phyloP scores from a whole-genome alignment of 2,888 invertebrate species.

The Ernsta delagoae region DNA sequence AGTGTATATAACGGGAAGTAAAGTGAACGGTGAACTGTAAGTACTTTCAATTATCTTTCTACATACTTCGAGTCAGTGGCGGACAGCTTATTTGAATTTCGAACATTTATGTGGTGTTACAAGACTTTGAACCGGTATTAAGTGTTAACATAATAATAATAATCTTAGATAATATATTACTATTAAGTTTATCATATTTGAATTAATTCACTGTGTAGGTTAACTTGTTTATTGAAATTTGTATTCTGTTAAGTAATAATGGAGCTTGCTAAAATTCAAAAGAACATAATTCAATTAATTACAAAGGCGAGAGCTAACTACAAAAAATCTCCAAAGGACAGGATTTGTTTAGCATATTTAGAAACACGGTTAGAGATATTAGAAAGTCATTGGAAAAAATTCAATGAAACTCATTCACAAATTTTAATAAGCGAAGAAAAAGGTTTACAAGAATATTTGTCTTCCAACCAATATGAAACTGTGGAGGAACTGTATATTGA shows the following conservation, averaged over 20 bases:
- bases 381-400: not conserved
- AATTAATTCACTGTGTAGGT: no score
- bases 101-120: no score
- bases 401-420: not conserved
- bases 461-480: not conserved
- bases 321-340: not conserved
- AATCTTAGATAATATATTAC: no score
- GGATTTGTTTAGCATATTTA: not conserved
- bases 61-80: no score
- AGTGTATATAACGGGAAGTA: no score
- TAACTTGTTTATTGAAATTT: no score
- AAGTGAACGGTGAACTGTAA: no score
- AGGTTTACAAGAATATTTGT: not conserved
- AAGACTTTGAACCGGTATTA: no score
- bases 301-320: not conserved
- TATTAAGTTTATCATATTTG: no score
- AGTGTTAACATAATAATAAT: no score
- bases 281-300: not conserved
- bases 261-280: not conserved
- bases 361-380: not conserved
- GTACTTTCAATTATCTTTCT: no score
- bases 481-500: not conserved
- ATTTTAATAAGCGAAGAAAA: not conserved
- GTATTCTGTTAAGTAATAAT: not conserved
- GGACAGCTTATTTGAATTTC: no score